phyloP scores from a whole-genome alignment of 2,113 vertebrate species.

The Girardinichthys multiradiatus region DNA sequence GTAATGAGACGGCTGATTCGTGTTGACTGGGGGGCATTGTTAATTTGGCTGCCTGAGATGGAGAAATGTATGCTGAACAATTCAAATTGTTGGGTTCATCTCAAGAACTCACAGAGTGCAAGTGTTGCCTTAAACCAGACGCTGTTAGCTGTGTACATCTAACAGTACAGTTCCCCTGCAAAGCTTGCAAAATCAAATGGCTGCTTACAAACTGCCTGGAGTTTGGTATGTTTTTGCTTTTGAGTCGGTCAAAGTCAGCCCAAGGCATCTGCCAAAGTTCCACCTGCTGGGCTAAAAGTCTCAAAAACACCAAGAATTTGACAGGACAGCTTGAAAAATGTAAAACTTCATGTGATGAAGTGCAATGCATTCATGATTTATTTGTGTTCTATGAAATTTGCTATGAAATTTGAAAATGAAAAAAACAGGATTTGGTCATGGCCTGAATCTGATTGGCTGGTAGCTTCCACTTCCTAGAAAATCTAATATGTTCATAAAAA shows the following conservation, averaged over 20 bases:
- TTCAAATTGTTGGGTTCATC: slow-evolving; percentile 29
- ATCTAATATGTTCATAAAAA: neutral
- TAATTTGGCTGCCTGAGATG: slow-evolving; percentile 23
- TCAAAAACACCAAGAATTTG: too few species aligned
- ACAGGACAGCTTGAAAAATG: too few species aligned
- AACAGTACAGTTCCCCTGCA: slow-evolving; percentile 1
- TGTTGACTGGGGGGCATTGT: slow-evolving; percentile 35
- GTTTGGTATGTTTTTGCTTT: neutral
- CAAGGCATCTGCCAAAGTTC: neutral
- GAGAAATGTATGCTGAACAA: slow-evolving; percentile 5
- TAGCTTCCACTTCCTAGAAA: neutral
- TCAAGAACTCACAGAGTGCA: slow-evolving; percentile 28
- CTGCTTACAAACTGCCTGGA: neutral
- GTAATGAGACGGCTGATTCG: slow-evolving; percentile 36
- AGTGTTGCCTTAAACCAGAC: slow-evolving; percentile 40
- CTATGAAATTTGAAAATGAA: too few species aligned
- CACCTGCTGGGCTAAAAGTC: neutral
- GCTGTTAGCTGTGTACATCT: slow-evolving; percentile 33
- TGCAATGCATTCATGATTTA: too few species aligned
- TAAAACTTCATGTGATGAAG: too few species aligned
- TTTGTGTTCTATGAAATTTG: too few species aligned
- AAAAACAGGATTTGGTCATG: neutral
- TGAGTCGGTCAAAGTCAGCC: neutral
- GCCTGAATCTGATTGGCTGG: neutral
- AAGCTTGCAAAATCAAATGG: slow-evolving; percentile 34